Base-by-base conservation (phyloP, 2,797 vertebrate genomes). In the Sus cebifrons region DNA sequence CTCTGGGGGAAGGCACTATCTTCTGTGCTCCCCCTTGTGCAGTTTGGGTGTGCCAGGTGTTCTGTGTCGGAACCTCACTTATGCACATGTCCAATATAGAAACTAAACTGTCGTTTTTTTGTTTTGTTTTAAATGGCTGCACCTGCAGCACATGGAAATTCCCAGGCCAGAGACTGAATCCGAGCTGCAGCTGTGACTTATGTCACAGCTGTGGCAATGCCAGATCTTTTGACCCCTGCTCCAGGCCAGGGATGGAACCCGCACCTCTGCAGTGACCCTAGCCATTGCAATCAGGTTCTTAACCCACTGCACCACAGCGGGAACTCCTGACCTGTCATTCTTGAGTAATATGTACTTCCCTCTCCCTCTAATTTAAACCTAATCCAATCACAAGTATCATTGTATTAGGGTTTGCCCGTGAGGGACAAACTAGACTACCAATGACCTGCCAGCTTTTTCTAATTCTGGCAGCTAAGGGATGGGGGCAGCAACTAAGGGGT, bases 341-440 rank as follows among this genome's bases (percentile, higher is more conserved):
- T 64, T 81, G 64, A 92, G 40, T 13, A 73, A 29, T 29, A 32
- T 25, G 13, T 20, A 36, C 40, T 9, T 54, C 3, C 4, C 17
- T 32, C 7, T 93, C 32, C 58, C 36, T 68, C 87, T 52, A 32
- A 86, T 83, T 62, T 91, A 27, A 89, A 89, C 16, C 73, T 81
- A 64, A 25, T 84, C 3, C 29, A 92, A 79, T 68, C n/a, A 86
- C 40, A 68, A 12, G 17, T 32, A 18, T 74, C n/a, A 71, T 62
- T 77, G 15, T 70, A 65, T 85, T 75, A 40, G 36, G 4, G 14
- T 27, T 64, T 89, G 11, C 1, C 23, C 17, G 7, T 18, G 3
- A n/a, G 49, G 36, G 40, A 27, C 32, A 86, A 84, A 40, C 1
- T 60, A 70, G 21, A 88, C 54, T 79, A 36, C 32, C 67, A 65